Base-by-base conservation (phyloP, 1,140 invertebrate genomes). In the Heliothis virescens region DNA sequence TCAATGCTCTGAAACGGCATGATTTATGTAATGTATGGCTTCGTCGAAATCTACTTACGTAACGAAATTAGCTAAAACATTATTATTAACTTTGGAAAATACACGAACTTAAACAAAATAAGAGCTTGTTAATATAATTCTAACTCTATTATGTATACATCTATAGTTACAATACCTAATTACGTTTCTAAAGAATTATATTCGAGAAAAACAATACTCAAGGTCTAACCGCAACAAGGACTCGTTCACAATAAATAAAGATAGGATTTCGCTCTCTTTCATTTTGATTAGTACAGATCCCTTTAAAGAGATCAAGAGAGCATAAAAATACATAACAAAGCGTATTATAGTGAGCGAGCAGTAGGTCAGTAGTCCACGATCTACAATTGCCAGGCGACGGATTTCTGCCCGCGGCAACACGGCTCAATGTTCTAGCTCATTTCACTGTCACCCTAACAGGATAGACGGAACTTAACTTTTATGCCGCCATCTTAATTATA, bases 351-450 rank as follows among this genome's bases (percentile, higher is more conserved):
- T 21, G 12, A 7, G 34, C 13, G 21, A 52, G 34, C 52, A 63
- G 63, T 67, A 72, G 67, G 48, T 50, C 50, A 21, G 18, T 71
- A 34, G 52, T 9, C 26, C 12, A 55, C 79, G 75, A 83, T 80
- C 60, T 72, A 71, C 78, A 82, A 83, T 85, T 85, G 82, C 79
- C 81, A 74, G 79, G 59, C 79, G 77, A 52, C 60, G 62, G 74
- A 57, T 82, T 78, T 79, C 72, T 79, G 77, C 77, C 82, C 16
- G 67, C n/a, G 60, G 72, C 84, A 15, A 9, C 47, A 62, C 15
- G 57, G 55, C 77, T 79, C 77, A 60, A 80, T 83, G 79, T 85
- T 79, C 76, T 83, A 82, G 74, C 73, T 84, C 77, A 79, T 76
- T 82, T 79, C 65, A 72, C 62, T 77, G 78, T 53, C 72, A 79